Evolutionary conservation across 2,113 vertebrate genomes (phyloP), one percentile per base, ranked within the genome.

Genomic region (Dendropsophus ebraccatus): DNA sequence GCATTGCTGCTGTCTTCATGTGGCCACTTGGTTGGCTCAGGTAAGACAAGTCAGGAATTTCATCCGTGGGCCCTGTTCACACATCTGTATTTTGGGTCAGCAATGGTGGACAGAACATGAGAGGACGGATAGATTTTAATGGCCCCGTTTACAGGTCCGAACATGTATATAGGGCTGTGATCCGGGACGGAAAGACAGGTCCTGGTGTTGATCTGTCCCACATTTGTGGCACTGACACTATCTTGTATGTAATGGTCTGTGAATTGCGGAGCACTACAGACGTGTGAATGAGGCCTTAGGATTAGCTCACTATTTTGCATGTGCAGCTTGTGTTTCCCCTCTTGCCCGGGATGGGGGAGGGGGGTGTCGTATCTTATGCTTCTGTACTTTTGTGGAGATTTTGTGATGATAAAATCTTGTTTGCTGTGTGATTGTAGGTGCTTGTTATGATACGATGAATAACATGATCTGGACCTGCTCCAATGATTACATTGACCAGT

Each of bases 391-490:
- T 70, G 67, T 35, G 13, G 14, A 17, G 28, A 21, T n/a, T n/a
- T 65, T 65, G 25, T 67, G 28, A 19, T 16, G 35, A 62, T 62
- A 13, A 19, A 69, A 2, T 69, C 28, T 11, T 9, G 65, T 12
- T 23, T 52, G 2, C 0, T 79, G 30, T 50, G 25, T 70, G 87
- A 81, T n/a, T 69, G 17, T 84, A 99, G 98, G 97, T 81, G 96
- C 97, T 14, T 98, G 97, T 89, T 99, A 99, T 0, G 98, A 99
- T 90, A 95, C 97, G 5, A 93, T 97, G 91, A 99, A 99, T 90
- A 99, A 99, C 90, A 94, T 99, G 95, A 96, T 99, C 58, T 99
- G 98, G 98, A 99, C 97, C 0, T 98, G 97, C 92, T 99, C 98
- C 0, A 99, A 97, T 85, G 98, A 99, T 91, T 99, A 99, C 72